A percentile compares a stretch with the other conserved stretches of the same genome.
Conservation (phyloP, 2,113 vertebrate genomes). For the Pseudonaja textilis region DNA sequence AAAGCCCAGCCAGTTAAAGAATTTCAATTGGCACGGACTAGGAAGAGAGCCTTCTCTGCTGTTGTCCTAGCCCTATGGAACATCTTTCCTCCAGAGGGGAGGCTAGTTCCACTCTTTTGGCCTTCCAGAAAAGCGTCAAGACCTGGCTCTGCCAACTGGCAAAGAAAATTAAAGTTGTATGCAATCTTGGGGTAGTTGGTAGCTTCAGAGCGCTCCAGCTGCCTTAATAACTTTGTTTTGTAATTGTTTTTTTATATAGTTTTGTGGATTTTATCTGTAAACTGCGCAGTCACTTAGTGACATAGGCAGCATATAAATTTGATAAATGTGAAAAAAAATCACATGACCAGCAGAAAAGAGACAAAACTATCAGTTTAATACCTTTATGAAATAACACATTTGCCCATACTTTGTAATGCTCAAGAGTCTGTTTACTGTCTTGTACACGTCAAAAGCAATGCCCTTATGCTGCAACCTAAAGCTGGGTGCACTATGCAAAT, state of each 20-base stretch:
- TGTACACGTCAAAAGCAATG: not conserved
- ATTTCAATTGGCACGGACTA: not conserved
- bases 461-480: not conserved
- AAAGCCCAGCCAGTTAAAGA: not conserved
- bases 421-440: not conserved
- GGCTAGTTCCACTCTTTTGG: not conserved
- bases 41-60: not conserved
- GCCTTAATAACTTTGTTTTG: not conserved
- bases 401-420: not conserved
- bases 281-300: not conserved
- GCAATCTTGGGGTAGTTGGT: not conserved
- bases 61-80: not conserved
- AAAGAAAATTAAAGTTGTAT: not conserved
- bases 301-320: not conserved
- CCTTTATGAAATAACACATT: not conserved
- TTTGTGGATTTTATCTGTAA: not conserved
- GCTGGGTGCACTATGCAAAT: not conserved
- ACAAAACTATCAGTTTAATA: not conserved
- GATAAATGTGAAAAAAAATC: not conserved
- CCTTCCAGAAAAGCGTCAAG: not conserved
- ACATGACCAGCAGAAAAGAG: not conserved
- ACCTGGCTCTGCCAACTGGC: not conserved
- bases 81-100: not conserved
- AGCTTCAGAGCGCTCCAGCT: not conserved
- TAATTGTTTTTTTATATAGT: not conserved